phyloP scores from a whole-genome alignment of 2,797 vertebrate species.

The Lemur catta region DNA sequence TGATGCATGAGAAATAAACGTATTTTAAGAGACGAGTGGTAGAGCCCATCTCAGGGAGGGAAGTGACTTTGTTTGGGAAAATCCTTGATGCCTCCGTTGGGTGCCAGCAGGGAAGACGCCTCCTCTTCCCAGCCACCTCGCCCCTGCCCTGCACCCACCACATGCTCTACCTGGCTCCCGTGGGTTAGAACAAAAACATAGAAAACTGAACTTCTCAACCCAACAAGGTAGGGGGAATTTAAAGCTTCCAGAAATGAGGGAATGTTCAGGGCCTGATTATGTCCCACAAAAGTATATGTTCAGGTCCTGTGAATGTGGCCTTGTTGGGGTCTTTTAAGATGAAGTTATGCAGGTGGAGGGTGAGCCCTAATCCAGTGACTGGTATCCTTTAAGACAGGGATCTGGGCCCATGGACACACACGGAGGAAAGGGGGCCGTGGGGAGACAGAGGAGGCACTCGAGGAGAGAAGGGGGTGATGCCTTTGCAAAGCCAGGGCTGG shows the following conservation, averaged over 20 bases:
- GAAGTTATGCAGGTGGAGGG: background rate
- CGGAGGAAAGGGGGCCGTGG: background rate
- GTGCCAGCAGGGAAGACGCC: background rate
- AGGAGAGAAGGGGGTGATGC: accelerated
- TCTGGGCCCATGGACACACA: background rate
- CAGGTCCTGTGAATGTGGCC: no score
- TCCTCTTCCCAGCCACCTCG: background rate
- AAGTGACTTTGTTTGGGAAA: background rate
- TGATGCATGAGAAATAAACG: no score
- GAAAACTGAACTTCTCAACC: background rate
- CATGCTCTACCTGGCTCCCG: background rate
- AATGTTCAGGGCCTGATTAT: background rate
- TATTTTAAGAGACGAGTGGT: background rate
- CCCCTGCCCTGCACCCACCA: accelerated
- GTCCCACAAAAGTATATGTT: background rate
- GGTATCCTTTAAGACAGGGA: background rate
- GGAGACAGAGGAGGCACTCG: background rate
- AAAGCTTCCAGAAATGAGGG: background rate
- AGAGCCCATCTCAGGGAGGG: background rate
- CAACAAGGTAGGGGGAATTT: background rate
- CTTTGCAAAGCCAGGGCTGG: background rate
- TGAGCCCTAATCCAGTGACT: background rate
- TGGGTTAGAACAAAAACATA: background rate
- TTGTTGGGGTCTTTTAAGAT: background rate
- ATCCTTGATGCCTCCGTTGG: background rate